Percentiles rank a stretch among this genome's conserved stretches.
phyloP scores from a whole-genome alignment of 2,113 vertebrate species.

The Ancistrus triradiatus region DNA sequence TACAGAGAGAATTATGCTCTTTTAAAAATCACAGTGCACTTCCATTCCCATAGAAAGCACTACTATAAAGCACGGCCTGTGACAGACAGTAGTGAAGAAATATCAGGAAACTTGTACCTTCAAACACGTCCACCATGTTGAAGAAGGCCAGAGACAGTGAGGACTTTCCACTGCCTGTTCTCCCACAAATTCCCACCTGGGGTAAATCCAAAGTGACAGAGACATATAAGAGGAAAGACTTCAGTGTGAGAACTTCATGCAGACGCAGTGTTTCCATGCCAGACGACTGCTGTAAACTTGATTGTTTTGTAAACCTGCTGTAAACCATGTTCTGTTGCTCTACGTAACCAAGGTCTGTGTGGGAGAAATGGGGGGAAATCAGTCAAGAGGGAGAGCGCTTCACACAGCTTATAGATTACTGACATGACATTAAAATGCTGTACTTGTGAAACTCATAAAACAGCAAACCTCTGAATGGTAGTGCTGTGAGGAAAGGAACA shows the following conservation, averaged over 20 bases:
- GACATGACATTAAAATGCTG: too few species aligned
- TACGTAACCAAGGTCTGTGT: too few species aligned
- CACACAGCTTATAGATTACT: too few species aligned
- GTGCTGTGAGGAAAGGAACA: slow-evolving; percentile 27
- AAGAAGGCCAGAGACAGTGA: slow-evolving; percentile 95
- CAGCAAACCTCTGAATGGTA: neutral
- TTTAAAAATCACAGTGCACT: slow-evolving; percentile 19
- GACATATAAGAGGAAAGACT: neutral
- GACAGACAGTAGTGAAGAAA: neutral
- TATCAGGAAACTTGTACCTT: slow-evolving; percentile 76
- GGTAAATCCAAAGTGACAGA: slow-evolving; percentile 12
- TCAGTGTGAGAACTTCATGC: neutral
- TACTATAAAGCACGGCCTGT: neutral
- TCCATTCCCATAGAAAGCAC: neutral
- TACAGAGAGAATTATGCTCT: slow-evolving; percentile 1
- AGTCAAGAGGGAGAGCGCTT: too few species aligned
- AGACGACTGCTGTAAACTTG: slow-evolving; percentile 26
- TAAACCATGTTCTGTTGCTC: too few species aligned
- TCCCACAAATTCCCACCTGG: slow-evolving; percentile 94
- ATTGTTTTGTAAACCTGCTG: too few species aligned
- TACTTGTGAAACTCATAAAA: too few species aligned
- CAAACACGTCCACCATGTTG: slow-evolving; percentile 98
- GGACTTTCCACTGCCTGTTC: slow-evolving; percentile 95
- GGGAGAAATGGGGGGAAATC: too few species aligned
- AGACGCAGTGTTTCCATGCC: slow-evolving; percentile 17